A percentile compares a stretch with the other conserved stretches of the same genome.
Evolutionary conservation across 53 echinoderm and acorn worm genomes (phyloP).

Genomic region (Holothuria scabra): DNA sequence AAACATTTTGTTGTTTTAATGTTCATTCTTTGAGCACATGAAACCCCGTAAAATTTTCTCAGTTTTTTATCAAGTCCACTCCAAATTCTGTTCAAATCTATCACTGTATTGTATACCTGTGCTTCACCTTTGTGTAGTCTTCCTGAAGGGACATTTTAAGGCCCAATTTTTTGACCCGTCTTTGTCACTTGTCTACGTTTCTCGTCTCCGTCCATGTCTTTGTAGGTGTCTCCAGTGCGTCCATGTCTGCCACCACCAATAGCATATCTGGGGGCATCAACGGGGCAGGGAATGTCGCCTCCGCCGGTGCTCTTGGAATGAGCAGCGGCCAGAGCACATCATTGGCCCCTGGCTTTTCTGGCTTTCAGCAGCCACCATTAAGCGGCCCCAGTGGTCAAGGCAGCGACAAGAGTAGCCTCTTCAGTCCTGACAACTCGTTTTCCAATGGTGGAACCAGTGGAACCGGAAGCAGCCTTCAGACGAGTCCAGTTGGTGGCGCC

Average conservation of each 20-base stretch:
- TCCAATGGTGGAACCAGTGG: conserved; percentile 43
- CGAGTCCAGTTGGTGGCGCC: conserved; percentile 12
- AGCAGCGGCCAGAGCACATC: conserved; percentile 25
- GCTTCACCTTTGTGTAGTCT: too few relatives aligned
- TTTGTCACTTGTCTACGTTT: conserved; percentile 47
- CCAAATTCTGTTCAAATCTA: too few relatives aligned
- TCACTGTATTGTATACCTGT: too few relatives aligned
- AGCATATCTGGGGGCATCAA: conserved; percentile 32
- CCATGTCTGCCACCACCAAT: conserved; percentile 61
- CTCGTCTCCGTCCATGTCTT: conserved; percentile 6
- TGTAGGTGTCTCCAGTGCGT: conserved; percentile 53
- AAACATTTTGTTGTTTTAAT: too few relatives aligned
- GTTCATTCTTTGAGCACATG: too few relatives aligned
- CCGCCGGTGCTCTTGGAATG: conserved; percentile 49
- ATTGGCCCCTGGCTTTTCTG: conserved; percentile 48
- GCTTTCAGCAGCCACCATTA: conserved; percentile 41
- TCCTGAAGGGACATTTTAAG: too few relatives aligned
- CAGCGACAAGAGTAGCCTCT: not conserved
- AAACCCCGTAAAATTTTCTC: too few relatives aligned
- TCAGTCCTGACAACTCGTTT: conserved; percentile 22
- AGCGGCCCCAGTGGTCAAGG: conserved; percentile 22
- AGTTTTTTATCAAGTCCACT: too few relatives aligned
- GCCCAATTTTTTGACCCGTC: conserved; percentile 7
- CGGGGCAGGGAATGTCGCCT: conserved; percentile 54
- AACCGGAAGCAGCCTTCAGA: conserved; percentile 26